These are phyloP conservation scores for Ochotona princeps DNA, from an alignment of 2,113 vertebrate genomes.

Conservation along the genomic window DNA sequence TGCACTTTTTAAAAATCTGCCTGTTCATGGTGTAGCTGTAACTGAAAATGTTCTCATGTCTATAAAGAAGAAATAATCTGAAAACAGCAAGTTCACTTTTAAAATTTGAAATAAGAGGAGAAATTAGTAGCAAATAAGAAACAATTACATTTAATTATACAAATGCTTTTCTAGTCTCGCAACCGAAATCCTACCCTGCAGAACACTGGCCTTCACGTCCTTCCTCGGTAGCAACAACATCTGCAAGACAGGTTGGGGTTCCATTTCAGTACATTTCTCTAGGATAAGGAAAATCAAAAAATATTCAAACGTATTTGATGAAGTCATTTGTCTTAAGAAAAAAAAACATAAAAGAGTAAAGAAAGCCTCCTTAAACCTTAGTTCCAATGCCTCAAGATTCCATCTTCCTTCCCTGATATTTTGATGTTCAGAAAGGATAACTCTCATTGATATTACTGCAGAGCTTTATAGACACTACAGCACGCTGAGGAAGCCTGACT, in stretches of 20 bases:
- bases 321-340: neutral
- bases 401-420: neutral
- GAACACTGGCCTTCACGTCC: neutral
- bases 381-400: neutral
- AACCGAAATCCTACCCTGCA: neutral
- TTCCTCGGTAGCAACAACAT: neutral
- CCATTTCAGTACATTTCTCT: neutral
- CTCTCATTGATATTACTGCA: neutral
- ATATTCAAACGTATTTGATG: neutral
- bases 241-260: neutral
- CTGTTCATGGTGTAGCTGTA: neutral
- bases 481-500: neutral
- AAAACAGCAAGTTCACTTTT: slow-evolving; percentile 32
- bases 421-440: neutral
- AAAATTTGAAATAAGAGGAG: slow-evolving; percentile 34
- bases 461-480: neutral
- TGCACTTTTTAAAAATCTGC: neutral
- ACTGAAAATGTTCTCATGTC: neutral
- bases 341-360: neutral
- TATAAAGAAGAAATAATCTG: neutral
- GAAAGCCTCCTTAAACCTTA: neutral
- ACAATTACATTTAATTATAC: neutral
- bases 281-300: neutral
- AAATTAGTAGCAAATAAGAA: neutral
- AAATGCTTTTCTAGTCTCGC: neutral